Evolutionary conservation across 2,797 vertebrate genomes (phyloP).

Genomic region (Sebastes cheni): DNA sequence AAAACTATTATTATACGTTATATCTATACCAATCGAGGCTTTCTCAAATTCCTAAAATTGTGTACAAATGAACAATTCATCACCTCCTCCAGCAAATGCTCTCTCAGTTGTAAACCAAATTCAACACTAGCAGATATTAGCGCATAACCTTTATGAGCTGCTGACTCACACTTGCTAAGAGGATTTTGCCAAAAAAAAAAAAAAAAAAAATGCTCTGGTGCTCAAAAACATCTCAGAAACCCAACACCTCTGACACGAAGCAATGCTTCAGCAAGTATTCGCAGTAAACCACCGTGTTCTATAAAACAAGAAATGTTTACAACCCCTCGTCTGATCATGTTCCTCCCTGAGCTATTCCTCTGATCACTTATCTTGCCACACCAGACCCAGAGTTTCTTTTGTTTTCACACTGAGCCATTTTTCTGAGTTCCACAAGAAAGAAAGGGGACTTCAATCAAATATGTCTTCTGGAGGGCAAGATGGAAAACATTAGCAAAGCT

Average conservation of each 20-base stretch:
- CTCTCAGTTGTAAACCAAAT: conserved; percentile 26
- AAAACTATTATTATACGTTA: conserved; percentile 8
- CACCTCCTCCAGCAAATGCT: conserved; percentile 14
- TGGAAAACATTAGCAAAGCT: conserved; percentile 44
- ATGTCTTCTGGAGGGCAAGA: conserved; percentile 36
- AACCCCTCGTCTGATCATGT: conserved; percentile 31
- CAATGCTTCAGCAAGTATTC: conserved; percentile 7
- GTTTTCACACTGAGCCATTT: conserved; percentile 35
- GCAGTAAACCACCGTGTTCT: conserved; percentile 18
- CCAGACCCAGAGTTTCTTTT: conserved; percentile 50
- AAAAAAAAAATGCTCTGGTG: not conserved
- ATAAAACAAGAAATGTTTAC: conserved; percentile 36
- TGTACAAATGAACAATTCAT: conserved; percentile 33
- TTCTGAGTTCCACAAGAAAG: conserved; percentile 26
- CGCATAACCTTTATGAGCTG: conserved; percentile 22
- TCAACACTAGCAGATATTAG: conserved; percentile 35
- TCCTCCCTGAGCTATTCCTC: conserved; percentile 49
- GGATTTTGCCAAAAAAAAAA: conserved; percentile 20
- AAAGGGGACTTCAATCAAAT: conserved; percentile 50
- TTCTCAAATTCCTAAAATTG: conserved; percentile 9
- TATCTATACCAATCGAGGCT: not conserved
- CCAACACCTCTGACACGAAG: conserved; percentile 23
- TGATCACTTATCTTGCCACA: conserved; percentile 59
- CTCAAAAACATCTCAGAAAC: conserved; percentile 32
- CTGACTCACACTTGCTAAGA: conserved; percentile 37